These are phyloP conservation scores for Ascaphus truei DNA, from an alignment of 2,113 vertebrate species.

Conservation along the genomic window DNA sequence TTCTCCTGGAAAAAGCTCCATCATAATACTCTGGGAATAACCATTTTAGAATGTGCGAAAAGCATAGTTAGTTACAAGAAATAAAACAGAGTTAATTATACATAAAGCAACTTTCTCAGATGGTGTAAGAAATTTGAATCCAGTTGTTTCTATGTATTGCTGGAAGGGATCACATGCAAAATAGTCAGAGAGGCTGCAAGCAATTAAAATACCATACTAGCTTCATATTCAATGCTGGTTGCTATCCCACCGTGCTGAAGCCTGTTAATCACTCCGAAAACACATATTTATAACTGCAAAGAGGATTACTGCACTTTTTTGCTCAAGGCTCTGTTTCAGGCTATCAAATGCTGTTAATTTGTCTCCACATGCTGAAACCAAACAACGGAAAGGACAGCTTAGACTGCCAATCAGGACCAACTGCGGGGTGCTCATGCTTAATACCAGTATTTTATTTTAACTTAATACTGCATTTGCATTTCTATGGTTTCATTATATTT, in stretches of 20 bases:
- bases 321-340: conserved; percentile 22
- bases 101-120: not conserved
- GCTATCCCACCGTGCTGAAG: conserved; percentile 7
- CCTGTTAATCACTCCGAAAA: conserved; percentile 31
- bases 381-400: conserved; percentile 12
- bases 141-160: not conserved
- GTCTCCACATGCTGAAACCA: conserved; percentile 14
- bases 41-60: too few relatives aligned
- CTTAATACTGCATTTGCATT: too few relatives aligned
- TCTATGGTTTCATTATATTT: too few relatives aligned
- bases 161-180: conserved; percentile 15
- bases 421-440: not conserved
- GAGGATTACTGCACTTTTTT: conserved; percentile 26
- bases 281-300: conserved; percentile 32
- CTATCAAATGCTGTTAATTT: conserved; percentile 31
- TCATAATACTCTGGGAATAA: too few relatives aligned
- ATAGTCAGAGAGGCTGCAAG: conserved; percentile 20
- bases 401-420: conserved; percentile 20
- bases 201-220: conserved; percentile 30
- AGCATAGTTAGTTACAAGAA: not conserved
- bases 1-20: too few relatives aligned
- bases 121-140: not conserved
- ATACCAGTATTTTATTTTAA: not conserved
- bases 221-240: conserved; percentile 13
- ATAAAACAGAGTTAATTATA: not conserved